Evolutionary conservation across 2,113 vertebrate genomes (phyloP).

Genomic region (Cygnus buccinator): DNA sequence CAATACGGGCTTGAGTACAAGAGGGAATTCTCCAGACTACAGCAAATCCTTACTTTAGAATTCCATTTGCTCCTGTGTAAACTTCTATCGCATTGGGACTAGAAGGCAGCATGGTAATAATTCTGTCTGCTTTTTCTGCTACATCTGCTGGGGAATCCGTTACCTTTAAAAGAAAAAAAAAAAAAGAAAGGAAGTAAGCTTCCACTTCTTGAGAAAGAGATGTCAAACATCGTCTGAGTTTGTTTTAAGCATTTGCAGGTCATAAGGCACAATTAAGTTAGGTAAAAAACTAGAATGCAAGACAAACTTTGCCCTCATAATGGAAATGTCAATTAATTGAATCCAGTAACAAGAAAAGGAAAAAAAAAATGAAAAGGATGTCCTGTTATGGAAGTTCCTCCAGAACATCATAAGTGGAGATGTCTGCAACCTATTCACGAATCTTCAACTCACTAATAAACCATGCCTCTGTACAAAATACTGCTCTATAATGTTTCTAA

Average conservation of each 20-base stretch:
- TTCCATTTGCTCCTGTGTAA: conserved; percentile 92
- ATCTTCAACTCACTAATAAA: background rate
- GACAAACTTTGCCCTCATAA: background rate
- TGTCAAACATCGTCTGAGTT: background rate
- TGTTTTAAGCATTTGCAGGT: background rate
- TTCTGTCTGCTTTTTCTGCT: conserved; percentile 94
- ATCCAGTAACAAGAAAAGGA: background rate
- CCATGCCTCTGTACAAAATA: background rate
- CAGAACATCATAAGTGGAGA: background rate
- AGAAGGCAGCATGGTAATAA: conserved; percentile 98
- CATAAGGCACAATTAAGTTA: background rate
- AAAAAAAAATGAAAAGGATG: background rate
- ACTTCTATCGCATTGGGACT: conserved; percentile 91
- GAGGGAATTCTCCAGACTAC: conserved; percentile 15
- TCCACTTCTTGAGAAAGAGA: background rate
- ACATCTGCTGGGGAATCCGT: conserved; percentile 93
- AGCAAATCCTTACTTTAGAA: conserved; percentile 89
- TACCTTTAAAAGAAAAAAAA: conserved; percentile 82
- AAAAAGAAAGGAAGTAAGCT: background rate
- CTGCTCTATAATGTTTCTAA: background rate
- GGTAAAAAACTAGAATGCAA: background rate
- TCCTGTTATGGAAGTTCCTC: background rate
- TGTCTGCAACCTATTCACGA: background rate
- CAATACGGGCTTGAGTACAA: background rate
- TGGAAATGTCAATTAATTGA: background rate